Base-by-base conservation (phyloP, 2,888 invertebrate species). In the Tenthredo distinguenda region DNA sequence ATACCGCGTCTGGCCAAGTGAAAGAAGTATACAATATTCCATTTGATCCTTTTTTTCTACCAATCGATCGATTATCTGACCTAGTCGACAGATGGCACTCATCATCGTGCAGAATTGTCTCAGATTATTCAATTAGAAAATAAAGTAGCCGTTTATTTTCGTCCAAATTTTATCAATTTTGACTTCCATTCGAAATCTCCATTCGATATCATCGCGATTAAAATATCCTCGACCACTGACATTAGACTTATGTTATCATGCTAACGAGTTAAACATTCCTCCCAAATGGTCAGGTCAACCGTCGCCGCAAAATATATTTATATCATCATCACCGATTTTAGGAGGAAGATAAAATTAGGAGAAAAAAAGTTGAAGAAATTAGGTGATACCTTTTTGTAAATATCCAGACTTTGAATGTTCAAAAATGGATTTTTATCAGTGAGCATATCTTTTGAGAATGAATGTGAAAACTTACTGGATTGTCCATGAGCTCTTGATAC, bases 401-500 rank as follows among this genome's bases (percentile, higher is more conserved):
- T 65, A 65, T 65, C 21, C 5, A 31, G 15, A 71, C 34, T 71
- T 71, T 26, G 4, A 43, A 71, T 26, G 76, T 62, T 18, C 1
- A 37, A 37, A 18, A 34, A 34, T 74, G 47, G 58, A 12, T 47
- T 55, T 68, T 31, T 40, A 31, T 50, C 50, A n/a, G 50, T 55
- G n/a, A n/a, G n/a, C 55, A 55, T 55, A 55, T 47, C 68, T 7
- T 50, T 31, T 3, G 12, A 85, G 4, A 7, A 72, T 40, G 18
- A 68, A 68, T 34, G 34, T 31, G 34, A 72, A 10, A 55, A 92
- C 94, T 94, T 92, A 96, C 96, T 87, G 95, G 94, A 91, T 97
- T 96, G 90, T 96, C 96, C 18, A 98, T 93, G 55, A 99, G 95
- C 88, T 97, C 97, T 89, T 96, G 95, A 88, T 96, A 95, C 88